phyloP scores from a whole-genome alignment of 2,113 vertebrate genomes.

The Perca schrenkii region DNA sequence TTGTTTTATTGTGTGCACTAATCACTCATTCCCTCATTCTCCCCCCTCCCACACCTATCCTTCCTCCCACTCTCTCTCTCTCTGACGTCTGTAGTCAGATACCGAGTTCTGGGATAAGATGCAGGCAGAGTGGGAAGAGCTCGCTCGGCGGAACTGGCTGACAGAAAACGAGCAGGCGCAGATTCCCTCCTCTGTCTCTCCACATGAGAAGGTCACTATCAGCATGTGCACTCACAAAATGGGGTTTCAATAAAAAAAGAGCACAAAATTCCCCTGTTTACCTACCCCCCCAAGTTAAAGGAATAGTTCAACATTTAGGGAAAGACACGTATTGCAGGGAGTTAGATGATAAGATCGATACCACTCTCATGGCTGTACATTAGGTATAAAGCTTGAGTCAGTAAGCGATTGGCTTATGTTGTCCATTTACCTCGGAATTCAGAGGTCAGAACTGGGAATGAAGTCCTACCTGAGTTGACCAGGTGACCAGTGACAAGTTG shows the following conservation, averaged over 20 bases:
- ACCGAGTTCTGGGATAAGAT: slow-evolving; percentile 99
- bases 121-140: slow-evolving; percentile 99
- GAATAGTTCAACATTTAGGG: background rate
- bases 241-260: background rate
- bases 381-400: too few relatives aligned
- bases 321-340: background rate
- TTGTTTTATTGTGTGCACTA: slow-evolving; percentile 33
- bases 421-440: too few relatives aligned
- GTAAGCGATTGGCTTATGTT: too few relatives aligned
- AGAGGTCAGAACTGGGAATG: too few relatives aligned
- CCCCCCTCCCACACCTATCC: slow-evolving; percentile 6
- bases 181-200: slow-evolving; percentile 90
- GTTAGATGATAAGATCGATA: background rate
- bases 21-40: slow-evolving; percentile 40
- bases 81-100: slow-evolving; percentile 88
- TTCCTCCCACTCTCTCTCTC: background rate
- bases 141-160: slow-evolving; percentile 97
- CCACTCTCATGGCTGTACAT: background rate
- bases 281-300: background rate
- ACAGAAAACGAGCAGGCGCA: slow-evolving; percentile 91
- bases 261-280: background rate
- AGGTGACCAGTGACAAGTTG: too few relatives aligned
- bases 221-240: background rate
- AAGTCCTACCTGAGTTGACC: too few relatives aligned
- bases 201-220: slow-evolving; percentile 92